Conservation (phyloP, 2,113 vertebrate genomes). For the Nannospalax galili region DNA sequence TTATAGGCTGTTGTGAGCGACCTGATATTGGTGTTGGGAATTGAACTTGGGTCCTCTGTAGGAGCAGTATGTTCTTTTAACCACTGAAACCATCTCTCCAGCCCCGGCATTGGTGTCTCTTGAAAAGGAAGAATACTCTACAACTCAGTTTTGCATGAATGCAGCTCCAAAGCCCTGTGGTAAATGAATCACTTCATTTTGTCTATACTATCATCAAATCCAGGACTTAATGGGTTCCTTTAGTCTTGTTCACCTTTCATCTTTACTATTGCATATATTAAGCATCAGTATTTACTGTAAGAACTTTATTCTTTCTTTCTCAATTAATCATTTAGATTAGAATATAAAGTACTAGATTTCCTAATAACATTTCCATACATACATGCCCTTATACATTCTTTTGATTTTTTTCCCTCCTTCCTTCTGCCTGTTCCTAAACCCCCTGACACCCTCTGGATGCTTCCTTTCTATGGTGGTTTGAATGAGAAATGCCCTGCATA, state of each 20-base stretch:
- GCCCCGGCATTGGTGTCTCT: neutral
- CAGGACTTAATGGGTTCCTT: neutral
- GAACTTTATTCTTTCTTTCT: neutral
- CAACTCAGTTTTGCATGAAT: neutral
- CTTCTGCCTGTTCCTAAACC: fast-evolving
- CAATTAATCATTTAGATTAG: neutral
- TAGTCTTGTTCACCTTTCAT: neutral
- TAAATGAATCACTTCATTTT: neutral
- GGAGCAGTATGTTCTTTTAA: no score
- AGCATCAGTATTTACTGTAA: neutral
- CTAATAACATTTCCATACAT: neutral
- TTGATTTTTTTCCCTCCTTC: neutral
- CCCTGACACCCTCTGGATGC: neutral
- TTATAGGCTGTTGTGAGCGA: no score
- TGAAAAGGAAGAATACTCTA: neutral
- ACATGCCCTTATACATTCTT: neutral
- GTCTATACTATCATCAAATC: neutral
- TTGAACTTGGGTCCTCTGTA: no score
- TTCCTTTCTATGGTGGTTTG: no score
- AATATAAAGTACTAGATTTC: neutral
- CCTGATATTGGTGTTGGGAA: no score
- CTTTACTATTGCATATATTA: neutral
- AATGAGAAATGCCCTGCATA: no score
- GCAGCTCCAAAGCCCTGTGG: neutral
- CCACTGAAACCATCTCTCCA: no score